These are phyloP conservation scores for Zosterops borbonicus DNA, from an alignment of 2,113 vertebrate species.

Conservation along the genomic window DNA sequence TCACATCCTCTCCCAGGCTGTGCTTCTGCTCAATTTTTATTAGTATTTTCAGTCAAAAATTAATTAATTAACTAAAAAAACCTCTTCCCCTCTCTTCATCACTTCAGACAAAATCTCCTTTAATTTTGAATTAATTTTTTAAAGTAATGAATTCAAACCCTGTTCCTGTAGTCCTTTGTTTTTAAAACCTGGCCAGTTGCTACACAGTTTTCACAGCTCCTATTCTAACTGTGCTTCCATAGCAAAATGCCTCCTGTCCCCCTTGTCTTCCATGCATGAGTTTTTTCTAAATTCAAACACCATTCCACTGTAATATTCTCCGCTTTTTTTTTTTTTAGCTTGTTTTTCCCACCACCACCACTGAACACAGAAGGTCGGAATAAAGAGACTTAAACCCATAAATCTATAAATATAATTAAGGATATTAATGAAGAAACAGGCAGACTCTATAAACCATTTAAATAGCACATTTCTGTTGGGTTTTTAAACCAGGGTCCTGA, in stretches of 20 bases:
- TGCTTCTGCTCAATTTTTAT: not conserved
- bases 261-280: not conserved
- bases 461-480: not conserved
- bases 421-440: not conserved
- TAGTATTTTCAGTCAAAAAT: not conserved
- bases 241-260: not conserved
- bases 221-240: not conserved
- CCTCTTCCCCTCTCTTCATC: not conserved
- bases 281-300: not conserved
- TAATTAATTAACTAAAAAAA: not conserved
- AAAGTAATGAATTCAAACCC: not conserved
- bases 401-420: not conserved
- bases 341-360: not conserved
- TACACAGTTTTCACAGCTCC: not conserved
- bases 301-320: not conserved
- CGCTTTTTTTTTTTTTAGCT: accelerated
- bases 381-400: not conserved
- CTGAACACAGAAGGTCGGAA: not conserved
- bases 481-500: not conserved
- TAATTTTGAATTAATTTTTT: not conserved
- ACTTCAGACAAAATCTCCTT: not conserved
- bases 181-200: not conserved
- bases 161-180: not conserved
- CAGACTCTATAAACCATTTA: not conserved
- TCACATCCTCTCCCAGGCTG: not conserved